A percentile compares a stretch with the other conserved stretches of the same genome.
Evolutionary conservation across 2,888 invertebrate genomes (phyloP).

Genomic region (Phrixothrix hirtus): DNA sequence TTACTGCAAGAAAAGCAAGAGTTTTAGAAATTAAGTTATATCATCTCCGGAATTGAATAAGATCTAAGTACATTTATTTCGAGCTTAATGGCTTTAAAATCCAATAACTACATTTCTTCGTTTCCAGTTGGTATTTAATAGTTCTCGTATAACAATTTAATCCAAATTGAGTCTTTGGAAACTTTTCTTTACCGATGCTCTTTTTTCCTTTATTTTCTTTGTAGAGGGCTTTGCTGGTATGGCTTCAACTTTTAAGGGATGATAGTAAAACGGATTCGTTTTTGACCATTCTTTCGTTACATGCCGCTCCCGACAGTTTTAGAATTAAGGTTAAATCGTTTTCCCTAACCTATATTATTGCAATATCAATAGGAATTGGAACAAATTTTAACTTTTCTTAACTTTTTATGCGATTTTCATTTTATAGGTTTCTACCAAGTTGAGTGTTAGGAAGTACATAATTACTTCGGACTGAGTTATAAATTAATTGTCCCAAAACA

Average conservation of each 20-base stretch:
- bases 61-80: conserved; percentile 24
- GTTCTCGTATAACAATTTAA: conserved; percentile 49
- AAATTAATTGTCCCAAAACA: too few relatives aligned
- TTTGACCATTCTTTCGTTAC: conserved; percentile 48
- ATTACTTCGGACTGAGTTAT: too few relatives aligned
- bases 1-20: conserved; percentile 11
- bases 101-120: conserved; percentile 25
- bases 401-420: background rate
- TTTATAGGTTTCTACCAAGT: too few relatives aligned
- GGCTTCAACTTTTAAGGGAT: conserved; percentile 46
- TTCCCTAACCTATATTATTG: conserved; percentile 11
- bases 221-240: conserved; percentile 39
- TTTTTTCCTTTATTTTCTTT: conserved; percentile 45
- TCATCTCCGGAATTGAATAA: conserved; percentile 25
- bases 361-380: conserved; percentile 7
- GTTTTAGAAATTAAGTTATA: conserved; percentile 19
- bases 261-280: conserved; percentile 48
- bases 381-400: background rate
- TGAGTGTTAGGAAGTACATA: too few relatives aligned
- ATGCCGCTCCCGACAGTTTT: conserved; percentile 33
- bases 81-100: conserved; percentile 21
- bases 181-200: conserved; percentile 41
- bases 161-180: conserved; percentile 50
- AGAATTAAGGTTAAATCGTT: conserved; percentile 30
- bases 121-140: conserved; percentile 39